Conservation (phyloP, 2,113 vertebrate genomes). For the Oophaga pumilio region DNA sequence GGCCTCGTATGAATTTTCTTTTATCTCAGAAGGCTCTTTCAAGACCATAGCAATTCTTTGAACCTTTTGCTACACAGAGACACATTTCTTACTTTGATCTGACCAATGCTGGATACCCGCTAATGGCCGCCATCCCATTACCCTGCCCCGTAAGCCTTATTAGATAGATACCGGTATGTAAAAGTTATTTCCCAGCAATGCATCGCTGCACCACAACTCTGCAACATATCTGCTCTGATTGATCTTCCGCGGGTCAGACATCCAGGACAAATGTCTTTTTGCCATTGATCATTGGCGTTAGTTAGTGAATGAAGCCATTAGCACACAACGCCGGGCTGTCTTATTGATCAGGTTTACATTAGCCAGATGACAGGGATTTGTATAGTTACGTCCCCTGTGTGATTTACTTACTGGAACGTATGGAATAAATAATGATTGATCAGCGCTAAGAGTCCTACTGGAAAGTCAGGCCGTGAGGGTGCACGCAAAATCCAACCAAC, state of each 20-base stretch:
- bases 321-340: neutral
- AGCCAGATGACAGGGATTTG: neutral
- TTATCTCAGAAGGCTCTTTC: too few species aligned
- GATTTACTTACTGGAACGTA: neutral
- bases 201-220: neutral
- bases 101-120: neutral
- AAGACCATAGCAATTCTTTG: too few species aligned
- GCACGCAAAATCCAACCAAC: neutral
- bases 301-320: neutral
- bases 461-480: neutral
- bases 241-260: neutral
- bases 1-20: too few species aligned
- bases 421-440: neutral
- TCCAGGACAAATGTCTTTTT: neutral
- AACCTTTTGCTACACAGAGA: too few species aligned
- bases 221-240: neutral
- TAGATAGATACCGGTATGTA: neutral
- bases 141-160: neutral
- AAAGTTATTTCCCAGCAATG: neutral
- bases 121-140: neutral
- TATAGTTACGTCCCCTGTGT: neutral
- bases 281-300: neutral
- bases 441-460: neutral
- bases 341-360: neutral
- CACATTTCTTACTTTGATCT: neutral